Base-by-base conservation (phyloP, 2,797 vertebrate species). In the Halcyon badia region DNA sequence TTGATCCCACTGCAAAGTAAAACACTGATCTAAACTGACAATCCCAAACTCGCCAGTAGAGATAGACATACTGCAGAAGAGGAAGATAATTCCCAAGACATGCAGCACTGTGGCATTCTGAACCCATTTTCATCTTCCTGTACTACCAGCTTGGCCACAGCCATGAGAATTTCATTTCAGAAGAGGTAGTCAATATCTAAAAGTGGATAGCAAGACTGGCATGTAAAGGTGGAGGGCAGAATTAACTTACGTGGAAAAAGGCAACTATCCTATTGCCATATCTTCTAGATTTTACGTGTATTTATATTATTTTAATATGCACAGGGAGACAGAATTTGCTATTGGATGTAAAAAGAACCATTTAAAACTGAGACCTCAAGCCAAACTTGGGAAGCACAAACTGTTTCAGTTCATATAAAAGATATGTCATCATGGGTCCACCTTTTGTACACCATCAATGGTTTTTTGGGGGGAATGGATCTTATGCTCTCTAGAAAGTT, bases 21-120 rank as follows among this genome's bases (percentile, higher is more conserved):
- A 90, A 24, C 37, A 44, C 25, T 85, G 33, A 83, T 83, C 20
- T 77, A 35, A 86, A 65, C 31, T 49, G 86, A 58, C 76, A 72
- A 61, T 33, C 28, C 46, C 76, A 79, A 46, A 33, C 28, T 49
- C 11, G 1, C 35, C 56, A 15, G 11, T 24, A 41, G 41, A 80
- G 42, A 76, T 2, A 46, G 30, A 66, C 1, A 1, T 64, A 28
- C 14, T 58, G 39, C 46, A 42, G 28, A 37, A 44, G 15, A 65
- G 14, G 41, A 83, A 84, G n/a, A 24, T 19, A 8, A 52, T 61
- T 83, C 62, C 88, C 41, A 62, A 56, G 71, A 64, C 6, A 4
- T 31, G 39, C 13, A 64, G 31, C 9, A 2, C 39, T 0, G 2
- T 31, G 68, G 10, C 58, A 69, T 85, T 69, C 41, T 85, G 42